Conservation (phyloP, 2,888 invertebrate species). For the Cordilura impudica region DNA sequence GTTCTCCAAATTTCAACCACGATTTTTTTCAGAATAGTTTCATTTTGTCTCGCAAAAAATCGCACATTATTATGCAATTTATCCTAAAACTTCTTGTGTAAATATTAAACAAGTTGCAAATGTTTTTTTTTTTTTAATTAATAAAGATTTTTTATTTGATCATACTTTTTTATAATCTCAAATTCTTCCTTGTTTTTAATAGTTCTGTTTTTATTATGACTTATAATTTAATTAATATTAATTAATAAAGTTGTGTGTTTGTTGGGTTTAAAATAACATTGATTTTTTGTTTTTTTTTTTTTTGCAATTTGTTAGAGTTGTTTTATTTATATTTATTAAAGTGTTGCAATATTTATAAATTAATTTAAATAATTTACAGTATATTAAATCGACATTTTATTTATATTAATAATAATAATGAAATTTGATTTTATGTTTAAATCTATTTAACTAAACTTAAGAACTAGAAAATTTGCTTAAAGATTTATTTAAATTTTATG, state of each 20-base stretch:
- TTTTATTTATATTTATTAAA: conserved; percentile 64
- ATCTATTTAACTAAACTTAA: conserved; percentile 67
- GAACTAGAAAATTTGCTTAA: conserved; percentile 33
- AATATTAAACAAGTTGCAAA: not conserved
- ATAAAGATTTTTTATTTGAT: conserved; percentile 37
- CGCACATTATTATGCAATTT: not conserved
- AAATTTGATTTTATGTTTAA: conserved; percentile 60
- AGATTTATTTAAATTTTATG: conserved; percentile 1
- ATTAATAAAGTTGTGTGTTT: conserved; percentile 57
- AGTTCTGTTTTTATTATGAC: conserved; percentile 34
- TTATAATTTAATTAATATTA: conserved; percentile 50
- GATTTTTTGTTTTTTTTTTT: conserved; percentile 59
- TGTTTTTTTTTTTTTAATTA: conserved; percentile 29
- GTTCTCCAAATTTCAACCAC: no score
- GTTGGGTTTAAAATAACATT: conserved; percentile 60
- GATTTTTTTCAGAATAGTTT: no score
- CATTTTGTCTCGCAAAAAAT: no score
- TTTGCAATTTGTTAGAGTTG: conserved; percentile 39
- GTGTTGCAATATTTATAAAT: conserved; percentile 32
- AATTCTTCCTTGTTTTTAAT: conserved; percentile 65
- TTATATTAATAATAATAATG: conserved; percentile 31
- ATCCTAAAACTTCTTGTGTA: no score
- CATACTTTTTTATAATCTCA: conserved; percentile 54
- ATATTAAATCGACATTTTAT: not conserved
- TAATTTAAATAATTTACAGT: conserved; percentile 2